A percentile compares a stretch with the other conserved stretches of the same genome.
These are phyloP conservation scores for Stenichneumon culpator DNA, from an alignment of 2,888 invertebrate species.

Conservation along the genomic window DNA sequence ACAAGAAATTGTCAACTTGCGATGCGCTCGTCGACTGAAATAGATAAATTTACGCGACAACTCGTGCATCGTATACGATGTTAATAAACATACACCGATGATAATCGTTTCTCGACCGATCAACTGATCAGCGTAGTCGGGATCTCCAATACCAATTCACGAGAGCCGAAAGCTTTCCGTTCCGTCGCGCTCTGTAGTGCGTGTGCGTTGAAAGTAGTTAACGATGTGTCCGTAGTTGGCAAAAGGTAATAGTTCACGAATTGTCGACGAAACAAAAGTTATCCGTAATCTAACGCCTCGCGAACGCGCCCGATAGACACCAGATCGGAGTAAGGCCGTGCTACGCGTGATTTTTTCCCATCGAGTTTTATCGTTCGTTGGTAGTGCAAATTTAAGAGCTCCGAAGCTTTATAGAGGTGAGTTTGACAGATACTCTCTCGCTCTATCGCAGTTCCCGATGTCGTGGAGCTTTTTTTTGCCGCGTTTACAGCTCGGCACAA, in stretches of 20 bases:
- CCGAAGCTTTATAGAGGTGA: constrained; percentile 28
- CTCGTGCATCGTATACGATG: not conserved
- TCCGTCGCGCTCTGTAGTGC: constrained; percentile 86
- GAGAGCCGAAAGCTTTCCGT: constrained; percentile 88
- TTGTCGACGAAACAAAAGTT: constrained; percentile 11
- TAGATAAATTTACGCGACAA: not conserved
- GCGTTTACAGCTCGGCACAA: constrained; percentile 6
- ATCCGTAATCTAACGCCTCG: not conserved
- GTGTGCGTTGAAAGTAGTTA: constrained; percentile 28
- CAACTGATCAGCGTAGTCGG: not conserved
- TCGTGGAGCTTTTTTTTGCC: constrained; percentile 35
- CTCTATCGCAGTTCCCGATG: not conserved
- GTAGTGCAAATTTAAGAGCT: not conserved
- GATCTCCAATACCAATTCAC: not conserved
- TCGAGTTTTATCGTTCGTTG: not conserved
- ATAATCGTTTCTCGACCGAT: not conserved
- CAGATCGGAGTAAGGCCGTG: not conserved
- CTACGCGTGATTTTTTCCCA: not conserved
- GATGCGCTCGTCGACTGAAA: not conserved
- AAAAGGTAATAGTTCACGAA: constrained; percentile 21
- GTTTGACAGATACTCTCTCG: constrained; percentile 53
- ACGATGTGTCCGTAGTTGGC: constrained; percentile 54
- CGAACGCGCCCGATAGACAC: not conserved
- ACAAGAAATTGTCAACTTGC: not conserved
- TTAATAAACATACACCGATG: not conserved